Percentiles rank a stretch among this genome's conserved stretches.
Evolutionary conservation across 2,113 vertebrate genomes (phyloP).

Genomic region (Scortum barcoo): DNA sequence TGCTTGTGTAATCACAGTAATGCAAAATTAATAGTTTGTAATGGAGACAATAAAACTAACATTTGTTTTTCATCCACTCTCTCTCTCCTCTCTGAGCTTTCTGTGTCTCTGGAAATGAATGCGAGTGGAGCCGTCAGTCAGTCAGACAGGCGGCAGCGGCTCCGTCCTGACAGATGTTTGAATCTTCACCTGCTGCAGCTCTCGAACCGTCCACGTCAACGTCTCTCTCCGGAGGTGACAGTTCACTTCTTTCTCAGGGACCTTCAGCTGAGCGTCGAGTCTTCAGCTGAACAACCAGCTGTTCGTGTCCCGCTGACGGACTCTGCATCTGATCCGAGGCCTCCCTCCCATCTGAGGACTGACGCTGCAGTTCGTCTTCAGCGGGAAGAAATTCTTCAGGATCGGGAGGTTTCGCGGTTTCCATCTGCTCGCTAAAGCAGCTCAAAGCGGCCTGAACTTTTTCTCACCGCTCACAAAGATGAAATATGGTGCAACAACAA

Average conservation of each 20-base stretch:
- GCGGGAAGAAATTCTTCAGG: not conserved
- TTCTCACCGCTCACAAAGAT: slow-evolving; percentile 9
- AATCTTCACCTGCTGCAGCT: slow-evolving; percentile 13
- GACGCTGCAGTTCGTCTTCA: not conserved
- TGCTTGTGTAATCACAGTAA: not conserved
- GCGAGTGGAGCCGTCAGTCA: not conserved
- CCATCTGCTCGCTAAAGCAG: not conserved
- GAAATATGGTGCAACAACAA: slow-evolving; percentile 18
- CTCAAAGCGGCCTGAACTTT: not conserved
- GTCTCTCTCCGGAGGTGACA: not conserved
- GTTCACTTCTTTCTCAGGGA: not conserved
- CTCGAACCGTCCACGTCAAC: slow-evolving; percentile 3
- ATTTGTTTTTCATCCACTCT: not conserved
- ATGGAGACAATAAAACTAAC: not conserved
- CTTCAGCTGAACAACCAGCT: not conserved
- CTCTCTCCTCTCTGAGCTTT: not conserved
- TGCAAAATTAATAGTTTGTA: not conserved
- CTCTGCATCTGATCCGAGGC: slow-evolving; percentile 1
- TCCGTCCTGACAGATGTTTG: slow-evolving; percentile 12
- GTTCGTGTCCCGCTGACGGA: not conserved
- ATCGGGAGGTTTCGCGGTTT: not conserved
- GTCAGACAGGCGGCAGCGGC: not conserved
- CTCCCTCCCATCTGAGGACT: not conserved
- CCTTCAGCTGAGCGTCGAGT: not conserved
- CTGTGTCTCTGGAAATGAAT: not conserved